phyloP scores from a whole-genome alignment of 2,113 vertebrate genomes.

The Mesocricetus auratus region DNA sequence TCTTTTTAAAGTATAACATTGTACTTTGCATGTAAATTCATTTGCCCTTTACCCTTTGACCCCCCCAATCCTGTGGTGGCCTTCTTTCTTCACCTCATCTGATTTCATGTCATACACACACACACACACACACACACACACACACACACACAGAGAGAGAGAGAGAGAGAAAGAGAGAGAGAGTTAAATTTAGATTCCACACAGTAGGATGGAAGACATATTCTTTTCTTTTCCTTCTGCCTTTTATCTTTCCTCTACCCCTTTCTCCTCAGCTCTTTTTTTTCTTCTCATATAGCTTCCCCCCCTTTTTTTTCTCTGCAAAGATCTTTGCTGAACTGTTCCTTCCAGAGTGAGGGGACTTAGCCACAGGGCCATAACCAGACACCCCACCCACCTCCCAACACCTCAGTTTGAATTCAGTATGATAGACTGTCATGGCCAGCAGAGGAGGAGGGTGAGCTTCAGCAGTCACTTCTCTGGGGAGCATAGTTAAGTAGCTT shows the following conservation, averaged over 20 bases:
- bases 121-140: neutral
- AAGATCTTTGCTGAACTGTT: constrained; percentile 1
- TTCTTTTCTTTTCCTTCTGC: neutral
- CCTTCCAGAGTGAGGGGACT: neutral
- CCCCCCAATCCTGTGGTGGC: neutral
- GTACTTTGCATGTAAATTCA: neutral
- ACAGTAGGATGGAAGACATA: neutral
- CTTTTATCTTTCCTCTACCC: too few species aligned
- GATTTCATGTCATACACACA: neutral
- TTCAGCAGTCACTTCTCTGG: constrained; percentile 92
- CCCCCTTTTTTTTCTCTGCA: too few species aligned
- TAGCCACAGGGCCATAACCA: fast-evolving
- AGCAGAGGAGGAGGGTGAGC: neutral
- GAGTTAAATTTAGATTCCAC: neutral
- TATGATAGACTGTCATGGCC: fast-evolving
- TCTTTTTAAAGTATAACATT: neutral
- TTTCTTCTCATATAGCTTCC: neutral
- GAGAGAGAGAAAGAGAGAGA: too few species aligned
- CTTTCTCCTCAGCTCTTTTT: neutral
- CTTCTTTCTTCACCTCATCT: neutral
- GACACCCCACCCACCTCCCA: fast-evolving
- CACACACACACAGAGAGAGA: neutral
- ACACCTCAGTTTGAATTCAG: fast-evolving
- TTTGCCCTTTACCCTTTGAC: neutral
- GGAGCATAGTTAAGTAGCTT: constrained; percentile 97